Evolutionary conservation across 2,797 vertebrate genomes (phyloP), one percentile per base, ranked within the genome.

Genomic region (Phrynocephalus forsythii): DNA sequence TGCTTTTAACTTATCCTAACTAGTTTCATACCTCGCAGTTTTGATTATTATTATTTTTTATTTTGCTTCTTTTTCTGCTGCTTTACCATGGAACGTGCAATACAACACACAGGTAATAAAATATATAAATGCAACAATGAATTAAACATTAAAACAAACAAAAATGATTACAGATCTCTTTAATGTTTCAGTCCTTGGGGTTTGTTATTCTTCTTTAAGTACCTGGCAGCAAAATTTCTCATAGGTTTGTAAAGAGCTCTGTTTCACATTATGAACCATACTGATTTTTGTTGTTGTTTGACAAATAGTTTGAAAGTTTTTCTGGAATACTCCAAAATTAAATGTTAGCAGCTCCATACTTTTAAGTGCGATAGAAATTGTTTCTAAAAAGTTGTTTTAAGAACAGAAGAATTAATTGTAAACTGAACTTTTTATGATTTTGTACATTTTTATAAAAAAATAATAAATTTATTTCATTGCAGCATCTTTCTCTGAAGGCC

Each of bases 401-500:
- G 56, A 60, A 60, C 56, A 60, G 56, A 60, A 60, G 9, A 60
- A 60, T 10, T 60, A 60, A 60, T 60, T 63, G 9, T 63, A 63
- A 20, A 3, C 52, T 63, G 60, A 63, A 63, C 18, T 18, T 63
- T 63, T 63, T 63, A 63, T 63, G 60, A 87, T 28, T 38, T 81
- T 48, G 10, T 28, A 26, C 78, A 2, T 18, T 38, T 63, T 26
- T 88, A 84, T 33, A 44, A 0, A 92, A 92, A 20, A 48, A 83
- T 0, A 1, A 6, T 89, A 50, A 69, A 26, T 89, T 63, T 81
- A 0, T 90, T 87, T 75, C 90, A 75, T 95, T 95, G 50, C 94
- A 99, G 98, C 98, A 99, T 90, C 98, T 98, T 90, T 99, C 98
- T 28, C 96, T 99, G 95, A 98, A 97, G 96, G 98, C 98, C 95